Conservation (phyloP, 2,113 vertebrate genomes). For the Cyanoramphus novaezelandiae region DNA sequence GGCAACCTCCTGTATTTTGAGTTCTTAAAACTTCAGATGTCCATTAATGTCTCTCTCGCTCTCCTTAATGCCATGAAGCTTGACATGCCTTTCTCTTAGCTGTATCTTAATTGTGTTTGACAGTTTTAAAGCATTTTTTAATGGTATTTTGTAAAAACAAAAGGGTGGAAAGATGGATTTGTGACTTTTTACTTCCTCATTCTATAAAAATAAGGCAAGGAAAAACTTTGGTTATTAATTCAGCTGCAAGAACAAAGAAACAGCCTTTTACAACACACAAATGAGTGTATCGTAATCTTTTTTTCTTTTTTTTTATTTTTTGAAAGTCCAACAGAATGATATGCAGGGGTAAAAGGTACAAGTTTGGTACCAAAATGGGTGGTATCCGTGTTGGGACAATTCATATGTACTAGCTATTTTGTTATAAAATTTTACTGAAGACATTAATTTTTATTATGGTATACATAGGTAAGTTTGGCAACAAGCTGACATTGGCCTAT, state of each 20-base stretch:
- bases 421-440: not conserved
- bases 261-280: not conserved
- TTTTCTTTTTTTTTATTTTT: not conserved
- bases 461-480: not conserved
- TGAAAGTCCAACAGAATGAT: slow-evolving; percentile 33
- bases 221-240: not conserved
- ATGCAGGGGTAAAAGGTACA: not conserved
- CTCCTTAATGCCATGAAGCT: not conserved
- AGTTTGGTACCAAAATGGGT: not conserved
- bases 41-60: not conserved
- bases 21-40: not conserved
- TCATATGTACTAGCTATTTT: not conserved
- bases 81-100: not conserved
- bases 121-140: not conserved
- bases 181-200: not conserved
- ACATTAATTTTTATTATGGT: not conserved
- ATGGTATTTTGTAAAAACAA: not conserved
- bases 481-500: not conserved
- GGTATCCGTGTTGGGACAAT: not conserved
- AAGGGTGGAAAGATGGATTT: not conserved
- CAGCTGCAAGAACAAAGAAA: not conserved
- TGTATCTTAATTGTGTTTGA: not conserved
- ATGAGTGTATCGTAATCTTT: not conserved
- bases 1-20: not conserved
- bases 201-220: not conserved